Evolutionary conservation across 2,113 vertebrate species (phyloP).

Genomic region (Rhinopomastus cyanomelas): DNA sequence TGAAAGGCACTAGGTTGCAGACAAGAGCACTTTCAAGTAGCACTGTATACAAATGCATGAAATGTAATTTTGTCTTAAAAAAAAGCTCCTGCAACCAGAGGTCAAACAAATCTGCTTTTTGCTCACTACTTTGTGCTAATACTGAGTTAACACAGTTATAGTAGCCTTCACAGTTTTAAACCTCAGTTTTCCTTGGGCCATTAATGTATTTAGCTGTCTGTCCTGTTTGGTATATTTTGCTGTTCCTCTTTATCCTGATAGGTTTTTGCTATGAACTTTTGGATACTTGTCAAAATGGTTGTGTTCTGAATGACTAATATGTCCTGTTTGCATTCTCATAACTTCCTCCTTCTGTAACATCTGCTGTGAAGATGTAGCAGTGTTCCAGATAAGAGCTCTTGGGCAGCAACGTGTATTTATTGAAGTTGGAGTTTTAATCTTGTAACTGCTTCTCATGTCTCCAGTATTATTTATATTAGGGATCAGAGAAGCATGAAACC

Average conservation of each 20-base stretch:
- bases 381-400: background rate
- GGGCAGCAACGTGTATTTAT: background rate
- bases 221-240: background rate
- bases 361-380: background rate
- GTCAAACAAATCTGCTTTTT: slow-evolving; percentile 2
- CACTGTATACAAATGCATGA: background rate
- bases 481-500: background rate
- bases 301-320: background rate
- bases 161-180: background rate
- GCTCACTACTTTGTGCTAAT: background rate
- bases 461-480: background rate
- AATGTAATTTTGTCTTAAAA: slow-evolving; percentile 23
- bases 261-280: background rate
- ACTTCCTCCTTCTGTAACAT: background rate
- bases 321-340: background rate
- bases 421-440: background rate
- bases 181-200: background rate
- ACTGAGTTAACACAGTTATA: background rate
- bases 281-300: background rate
- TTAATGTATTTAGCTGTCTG: background rate
- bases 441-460: background rate
- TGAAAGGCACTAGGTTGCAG: background rate
- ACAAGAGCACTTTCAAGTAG: background rate
- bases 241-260: background rate
- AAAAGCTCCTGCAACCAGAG: background rate